These are phyloP conservation scores for Smittia sp. DNA, from an alignment of 2,888 invertebrate genomes.

Conservation along the genomic window DNA sequence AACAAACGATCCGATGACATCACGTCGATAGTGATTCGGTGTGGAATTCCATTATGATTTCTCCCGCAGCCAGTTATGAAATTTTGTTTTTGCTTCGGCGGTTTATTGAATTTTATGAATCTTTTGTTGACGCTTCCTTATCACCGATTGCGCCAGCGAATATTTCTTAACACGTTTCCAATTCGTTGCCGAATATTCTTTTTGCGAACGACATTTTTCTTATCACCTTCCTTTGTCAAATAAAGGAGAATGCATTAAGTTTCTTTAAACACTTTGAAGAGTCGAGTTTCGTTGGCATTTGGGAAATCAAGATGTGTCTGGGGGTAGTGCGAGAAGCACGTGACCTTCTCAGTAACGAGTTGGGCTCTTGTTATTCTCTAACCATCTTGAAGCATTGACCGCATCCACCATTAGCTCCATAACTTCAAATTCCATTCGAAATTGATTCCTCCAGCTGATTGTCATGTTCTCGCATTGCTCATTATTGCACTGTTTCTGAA, in stretches of 20 bases:
- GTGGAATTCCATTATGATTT: constrained; percentile 10
- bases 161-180: background rate
- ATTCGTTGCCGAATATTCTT: background rate
- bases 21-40: background rate
- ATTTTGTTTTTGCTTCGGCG: background rate
- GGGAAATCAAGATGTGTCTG: too few relatives aligned
- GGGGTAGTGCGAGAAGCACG: too few relatives aligned
- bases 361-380: too few relatives aligned
- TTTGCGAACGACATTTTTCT: background rate
- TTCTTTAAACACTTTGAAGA: background rate
- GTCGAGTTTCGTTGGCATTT: background rate
- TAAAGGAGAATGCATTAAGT: background rate
- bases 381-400: too few relatives aligned
- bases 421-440: background rate
- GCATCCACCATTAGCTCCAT: too few relatives aligned
- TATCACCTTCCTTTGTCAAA: constrained; percentile 4
- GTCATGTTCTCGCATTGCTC: background rate
- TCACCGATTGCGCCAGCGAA: background rate
- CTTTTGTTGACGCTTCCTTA: background rate
- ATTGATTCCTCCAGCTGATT: background rate
- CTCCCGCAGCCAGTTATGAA: background rate
- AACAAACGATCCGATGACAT: constrained; percentile 15
- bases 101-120: constrained; percentile 7
- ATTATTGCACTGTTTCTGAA: background rate
- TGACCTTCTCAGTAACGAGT: too few relatives aligned